These are phyloP conservation scores for Orgyia antiqua DNA, from an alignment of 2,888 invertebrate species.

Conservation along the genomic window DNA sequence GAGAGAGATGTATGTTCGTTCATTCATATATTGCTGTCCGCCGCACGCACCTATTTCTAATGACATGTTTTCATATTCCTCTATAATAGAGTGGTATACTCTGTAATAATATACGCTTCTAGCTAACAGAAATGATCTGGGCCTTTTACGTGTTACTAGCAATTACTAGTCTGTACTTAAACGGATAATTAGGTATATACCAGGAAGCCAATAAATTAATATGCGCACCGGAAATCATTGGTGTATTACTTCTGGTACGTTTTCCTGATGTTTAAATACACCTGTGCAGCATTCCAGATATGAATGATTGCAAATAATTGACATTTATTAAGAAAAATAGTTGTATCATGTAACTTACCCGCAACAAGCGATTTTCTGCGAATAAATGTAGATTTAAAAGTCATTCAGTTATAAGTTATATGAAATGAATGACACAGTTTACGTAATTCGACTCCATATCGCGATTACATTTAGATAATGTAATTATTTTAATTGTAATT, in stretches of 20 bases:
- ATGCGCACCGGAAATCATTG: constrained; percentile 24
- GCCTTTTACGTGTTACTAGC: constrained; percentile 3
- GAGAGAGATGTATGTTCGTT: no score
- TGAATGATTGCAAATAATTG: constrained; percentile 14
- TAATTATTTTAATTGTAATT: no score
- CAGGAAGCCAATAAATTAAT: constrained; percentile 26
- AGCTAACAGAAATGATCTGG: not conserved
- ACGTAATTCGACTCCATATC: no score
- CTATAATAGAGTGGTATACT: not conserved
- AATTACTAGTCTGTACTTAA: constrained; percentile 5
- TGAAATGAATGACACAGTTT: no score
- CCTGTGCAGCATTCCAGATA: constrained; percentile 17
- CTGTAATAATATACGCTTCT: not conserved
- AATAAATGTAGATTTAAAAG: no score
- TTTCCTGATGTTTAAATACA: constrained; percentile 22
- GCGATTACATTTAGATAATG: no score
- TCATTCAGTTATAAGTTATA: no score
- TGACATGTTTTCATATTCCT: no score
- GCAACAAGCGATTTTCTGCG: no score
- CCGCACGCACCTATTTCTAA: no score
- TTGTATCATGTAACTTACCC: no score
- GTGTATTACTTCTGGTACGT: constrained; percentile 12
- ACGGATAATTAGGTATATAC: constrained; percentile 13
- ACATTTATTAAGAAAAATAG: constrained; percentile 4
- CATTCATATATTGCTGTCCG: no score